phyloP scores from a whole-genome alignment of 2,888 invertebrate species.

The Caenorhabditis panamensis region DNA sequence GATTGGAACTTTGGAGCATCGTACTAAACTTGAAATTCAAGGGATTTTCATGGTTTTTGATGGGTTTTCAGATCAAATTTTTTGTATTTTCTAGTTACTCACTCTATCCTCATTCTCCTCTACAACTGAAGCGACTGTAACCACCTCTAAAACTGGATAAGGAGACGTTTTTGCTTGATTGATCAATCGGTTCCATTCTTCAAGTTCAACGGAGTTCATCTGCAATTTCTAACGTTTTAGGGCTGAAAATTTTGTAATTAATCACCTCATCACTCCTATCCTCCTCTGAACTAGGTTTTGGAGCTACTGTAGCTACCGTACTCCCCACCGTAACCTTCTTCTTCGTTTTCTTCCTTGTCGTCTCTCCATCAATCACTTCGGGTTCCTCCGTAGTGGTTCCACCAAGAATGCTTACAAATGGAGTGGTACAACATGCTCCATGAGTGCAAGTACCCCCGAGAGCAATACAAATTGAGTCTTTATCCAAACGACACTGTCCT shows the following conservation, averaged over 20 bases:
- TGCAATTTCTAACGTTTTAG: conserved; percentile 12
- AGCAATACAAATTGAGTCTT: conserved; percentile 74
- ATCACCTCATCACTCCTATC: conserved; percentile 10
- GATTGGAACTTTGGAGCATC: neutral
- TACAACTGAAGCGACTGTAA: conserved; percentile 41
- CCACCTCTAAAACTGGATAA: conserved; percentile 27
- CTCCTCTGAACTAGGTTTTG: neutral
- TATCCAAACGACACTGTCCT: conserved; percentile 67
- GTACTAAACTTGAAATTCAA: neutral
- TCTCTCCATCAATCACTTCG: conserved; percentile 57
- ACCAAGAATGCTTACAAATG: conserved; percentile 63
- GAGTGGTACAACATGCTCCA: conserved; percentile 73
- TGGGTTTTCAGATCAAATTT: neutral
- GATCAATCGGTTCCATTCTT: conserved; percentile 53
- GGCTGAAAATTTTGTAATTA: neutral
- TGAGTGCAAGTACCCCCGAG: conserved; percentile 71
- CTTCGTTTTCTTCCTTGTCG: conserved; percentile 27
- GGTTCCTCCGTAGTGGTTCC: conserved; percentile 40
- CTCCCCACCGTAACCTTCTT: conserved; percentile 6
- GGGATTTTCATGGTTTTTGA: neutral
- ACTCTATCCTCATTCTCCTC: conserved; percentile 49
- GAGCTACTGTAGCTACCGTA: conserved; percentile 17
- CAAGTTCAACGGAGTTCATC: conserved; percentile 46
- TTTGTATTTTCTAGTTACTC: neutral
- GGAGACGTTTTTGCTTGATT: conserved; percentile 24